A percentile compares a stretch with the other conserved stretches of the same genome.
phyloP scores from a whole-genome alignment of 2,797 vertebrate species.

The Cossypha polioptera region DNA sequence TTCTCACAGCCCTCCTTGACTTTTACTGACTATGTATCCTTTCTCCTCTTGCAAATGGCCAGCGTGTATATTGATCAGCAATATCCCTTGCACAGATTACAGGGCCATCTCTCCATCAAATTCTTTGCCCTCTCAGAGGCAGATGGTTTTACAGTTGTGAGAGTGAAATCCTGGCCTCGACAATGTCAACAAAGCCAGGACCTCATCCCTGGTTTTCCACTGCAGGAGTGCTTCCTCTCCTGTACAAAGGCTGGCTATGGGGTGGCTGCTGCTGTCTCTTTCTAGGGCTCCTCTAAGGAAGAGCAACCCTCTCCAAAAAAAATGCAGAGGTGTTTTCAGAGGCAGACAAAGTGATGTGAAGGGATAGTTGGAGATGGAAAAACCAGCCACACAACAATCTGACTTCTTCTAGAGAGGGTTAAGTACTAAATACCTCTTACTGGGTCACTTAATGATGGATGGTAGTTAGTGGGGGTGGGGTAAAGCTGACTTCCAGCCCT shows the following conservation, averaged over 20 bases:
- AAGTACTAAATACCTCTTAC: constrained; percentile 65
- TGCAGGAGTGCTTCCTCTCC: background rate
- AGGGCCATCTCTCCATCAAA: background rate
- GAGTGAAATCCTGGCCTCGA: background rate
- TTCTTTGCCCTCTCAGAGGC: background rate
- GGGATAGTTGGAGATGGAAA: constrained; percentile 20
- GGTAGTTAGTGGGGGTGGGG: constrained; percentile 65
- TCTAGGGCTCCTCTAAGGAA: background rate
- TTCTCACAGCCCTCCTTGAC: constrained; percentile 33
- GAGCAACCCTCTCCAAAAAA: background rate
- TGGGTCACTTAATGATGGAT: constrained; percentile 70
- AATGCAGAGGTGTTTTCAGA: background rate
- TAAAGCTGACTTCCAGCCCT: constrained; percentile 75
- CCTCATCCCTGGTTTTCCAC: background rate
- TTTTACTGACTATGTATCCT: constrained; percentile 15
- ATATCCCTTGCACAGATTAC: background rate
- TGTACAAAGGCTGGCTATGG: background rate
- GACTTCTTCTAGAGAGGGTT: constrained; percentile 63
- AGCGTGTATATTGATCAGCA: background rate
- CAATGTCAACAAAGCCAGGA: background rate
- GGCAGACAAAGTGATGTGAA: background rate
- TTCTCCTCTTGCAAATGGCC: constrained; percentile 31
- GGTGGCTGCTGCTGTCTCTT: background rate
- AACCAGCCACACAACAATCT: constrained; percentile 26
- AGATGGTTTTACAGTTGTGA: background rate